phyloP scores from a whole-genome alignment of 2,113 vertebrate species.

The Hucho hucho region DNA sequence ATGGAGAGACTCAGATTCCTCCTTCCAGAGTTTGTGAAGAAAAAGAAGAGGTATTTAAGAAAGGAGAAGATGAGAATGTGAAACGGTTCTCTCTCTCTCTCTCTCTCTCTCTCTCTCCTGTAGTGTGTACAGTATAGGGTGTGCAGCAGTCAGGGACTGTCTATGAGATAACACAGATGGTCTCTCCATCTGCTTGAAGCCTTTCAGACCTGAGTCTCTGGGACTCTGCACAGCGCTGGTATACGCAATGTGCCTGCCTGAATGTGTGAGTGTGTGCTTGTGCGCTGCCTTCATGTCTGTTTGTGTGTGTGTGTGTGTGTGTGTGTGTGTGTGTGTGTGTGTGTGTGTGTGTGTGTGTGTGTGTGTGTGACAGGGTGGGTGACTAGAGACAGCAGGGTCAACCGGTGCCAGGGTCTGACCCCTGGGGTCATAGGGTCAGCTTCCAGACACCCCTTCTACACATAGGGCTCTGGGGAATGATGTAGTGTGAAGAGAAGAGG shows the following conservation, averaged over 20 bases:
- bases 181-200: constrained; percentile 39
- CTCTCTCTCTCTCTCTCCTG: too few species aligned
- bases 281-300: not conserved
- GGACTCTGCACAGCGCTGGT: constrained; percentile 39
- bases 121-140: not conserved
- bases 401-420: constrained; percentile 21
- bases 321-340: not conserved
- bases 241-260: constrained; percentile 18
- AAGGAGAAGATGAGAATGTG: not conserved
- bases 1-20: not conserved
- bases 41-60: not conserved
- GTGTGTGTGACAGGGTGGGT: constrained; percentile 16
- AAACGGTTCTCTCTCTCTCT: too few species aligned
- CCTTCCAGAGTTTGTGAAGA: not conserved
- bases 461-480: too few species aligned
- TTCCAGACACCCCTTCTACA: too few species aligned
- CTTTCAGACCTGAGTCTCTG: too few species aligned
- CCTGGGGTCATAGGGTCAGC: constrained; percentile 37
- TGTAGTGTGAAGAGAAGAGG: not conserved
- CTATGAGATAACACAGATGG: constrained; percentile 42
- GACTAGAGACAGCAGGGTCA: not conserved
- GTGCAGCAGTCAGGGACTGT: constrained; percentile 31
- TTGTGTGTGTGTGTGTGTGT: constrained; percentile 10
- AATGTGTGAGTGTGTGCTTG: constrained; percentile 1
- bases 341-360: constrained; percentile 4